These are phyloP conservation scores for Bellardia bayeri DNA, from an alignment of 2,888 invertebrate genomes.

Conservation along the genomic window DNA sequence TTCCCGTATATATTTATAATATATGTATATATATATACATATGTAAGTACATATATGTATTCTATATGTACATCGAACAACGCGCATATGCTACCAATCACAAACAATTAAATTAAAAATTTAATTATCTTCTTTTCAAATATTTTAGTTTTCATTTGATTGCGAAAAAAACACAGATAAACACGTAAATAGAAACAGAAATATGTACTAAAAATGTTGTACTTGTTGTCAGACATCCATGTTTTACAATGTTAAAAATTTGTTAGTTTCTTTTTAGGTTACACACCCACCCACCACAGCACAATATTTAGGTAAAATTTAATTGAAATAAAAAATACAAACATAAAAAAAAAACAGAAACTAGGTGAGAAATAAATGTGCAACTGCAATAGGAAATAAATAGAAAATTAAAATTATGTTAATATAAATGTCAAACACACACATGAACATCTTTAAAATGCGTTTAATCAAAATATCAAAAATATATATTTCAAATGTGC, in stretches of 20 bases:
- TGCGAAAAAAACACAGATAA: background rate
- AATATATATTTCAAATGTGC: conserved; percentile 10
- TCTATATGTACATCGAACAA: background rate
- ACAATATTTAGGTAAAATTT: conserved; percentile 19
- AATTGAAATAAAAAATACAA: background rate
- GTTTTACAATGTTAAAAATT: conserved; percentile 34
- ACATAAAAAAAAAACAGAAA: background rate
- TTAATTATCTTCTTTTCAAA: conserved; percentile 31
- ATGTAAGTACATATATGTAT: background rate
- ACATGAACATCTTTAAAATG: background rate
- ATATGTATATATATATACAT: background rate
- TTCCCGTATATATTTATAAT: background rate
- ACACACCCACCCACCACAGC: conserved; percentile 34
- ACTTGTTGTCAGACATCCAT: conserved; percentile 15
- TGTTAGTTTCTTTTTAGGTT: conserved; percentile 4
- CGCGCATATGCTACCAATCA: conserved; percentile 53
- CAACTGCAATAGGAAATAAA: conserved; percentile 43
- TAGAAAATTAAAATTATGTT: background rate
- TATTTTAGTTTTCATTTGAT: conserved; percentile 26
- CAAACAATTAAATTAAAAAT: conserved; percentile 53
- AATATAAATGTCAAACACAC: conserved; percentile 31
- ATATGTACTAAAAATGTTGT: conserved; percentile 30
- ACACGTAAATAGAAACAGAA: background rate
- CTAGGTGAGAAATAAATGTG: background rate
- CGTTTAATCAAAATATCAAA: conserved; percentile 18